A percentile compares a stretch with the other conserved stretches of the same genome.
Evolutionary conservation across 2,113 vertebrate species (phyloP).

Genomic region (Cyprinodon brontotheroides): DNA sequence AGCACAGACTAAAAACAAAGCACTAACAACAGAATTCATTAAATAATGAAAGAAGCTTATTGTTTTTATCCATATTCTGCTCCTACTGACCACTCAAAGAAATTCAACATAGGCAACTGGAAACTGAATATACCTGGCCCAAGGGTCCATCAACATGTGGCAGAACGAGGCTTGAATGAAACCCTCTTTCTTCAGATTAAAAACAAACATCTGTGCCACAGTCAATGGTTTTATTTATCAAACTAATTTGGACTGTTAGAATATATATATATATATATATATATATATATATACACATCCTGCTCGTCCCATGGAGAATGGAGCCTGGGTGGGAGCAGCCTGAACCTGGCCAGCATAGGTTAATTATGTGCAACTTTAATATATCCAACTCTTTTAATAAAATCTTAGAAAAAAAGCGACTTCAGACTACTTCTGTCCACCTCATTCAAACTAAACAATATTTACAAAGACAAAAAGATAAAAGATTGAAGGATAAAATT

Average conservation of each 20-base stretch:
- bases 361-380: neutral
- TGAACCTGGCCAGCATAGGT: slow-evolving; percentile 43
- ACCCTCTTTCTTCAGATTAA: too few species aligned
- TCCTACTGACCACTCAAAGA: too few species aligned
- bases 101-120: too few species aligned
- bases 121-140: too few species aligned
- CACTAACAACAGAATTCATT: neutral
- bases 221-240: neutral
- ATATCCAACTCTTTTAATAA: neutral
- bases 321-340: slow-evolving; percentile 59
- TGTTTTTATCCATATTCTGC: too few species aligned
- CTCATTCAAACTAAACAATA: neutral
- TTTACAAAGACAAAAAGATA: neutral
- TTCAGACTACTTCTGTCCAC: neutral
- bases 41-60: too few species aligned
- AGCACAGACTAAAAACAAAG: neutral
- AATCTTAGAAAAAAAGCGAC: neutral
- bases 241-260: neutral
- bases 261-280: too few species aligned
- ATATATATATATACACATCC: slow-evolving; percentile 19
- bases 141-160: too few species aligned
- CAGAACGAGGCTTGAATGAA: too few species aligned
- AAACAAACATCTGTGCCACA: too few species aligned
- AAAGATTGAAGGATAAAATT: neutral
- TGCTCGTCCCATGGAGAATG: slow-evolving; percentile 58